Evolutionary conservation across 2,888 invertebrate species (phyloP), one percentile per base, ranked within the genome.

Genomic region (Sclerodermus sp.): DNA sequence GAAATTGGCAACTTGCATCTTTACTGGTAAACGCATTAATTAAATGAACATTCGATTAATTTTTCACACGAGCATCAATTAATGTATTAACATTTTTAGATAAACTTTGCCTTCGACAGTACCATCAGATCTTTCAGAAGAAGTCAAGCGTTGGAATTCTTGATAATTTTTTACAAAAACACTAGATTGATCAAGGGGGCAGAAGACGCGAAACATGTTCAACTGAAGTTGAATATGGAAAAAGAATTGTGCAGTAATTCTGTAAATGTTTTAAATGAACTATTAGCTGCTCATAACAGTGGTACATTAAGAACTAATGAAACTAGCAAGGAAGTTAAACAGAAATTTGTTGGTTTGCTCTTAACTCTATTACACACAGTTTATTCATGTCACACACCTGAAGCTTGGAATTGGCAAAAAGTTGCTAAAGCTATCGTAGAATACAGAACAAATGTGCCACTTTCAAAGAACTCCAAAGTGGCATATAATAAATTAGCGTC

Each of bases 121-220:
- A 81, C 82, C 15, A 82, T 87, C 1, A 81, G 88, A 53, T 84
- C 85, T 29, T 89, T 85, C 65, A 81, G 87, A 17, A 82, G 86
- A 38, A 85, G 83, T 55, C 89, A 89, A 77, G 87, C 87, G 0
- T 66, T 87, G 1, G 87, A 88, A 66, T 76, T 90, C 50, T 70
- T 89, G 40, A 79, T 80, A n/a, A 79, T 84, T 2, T 86, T 89
- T 58, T 89, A 87, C 71, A 80, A 81, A 42, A 84, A 87, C 61
- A 76, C 84, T 12, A 82, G 85, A 63, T 69, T 81, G 34, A 23
- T 23, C n/a, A n/a, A n/a, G n/a, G n/a, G n/a, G n/a, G n/a, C n/a
- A n/a, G n/a, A n/a, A n/a, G n/a, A n/a, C n/a, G n/a, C n/a, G n/a
- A n/a, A n/a, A n/a, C n/a, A n/a, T n/a, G n/a, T n/a, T n/a, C n/a